Evolutionary conservation across 2,888 invertebrate species (phyloP).

Genomic region (Caenorhabditis japonica): DNA sequence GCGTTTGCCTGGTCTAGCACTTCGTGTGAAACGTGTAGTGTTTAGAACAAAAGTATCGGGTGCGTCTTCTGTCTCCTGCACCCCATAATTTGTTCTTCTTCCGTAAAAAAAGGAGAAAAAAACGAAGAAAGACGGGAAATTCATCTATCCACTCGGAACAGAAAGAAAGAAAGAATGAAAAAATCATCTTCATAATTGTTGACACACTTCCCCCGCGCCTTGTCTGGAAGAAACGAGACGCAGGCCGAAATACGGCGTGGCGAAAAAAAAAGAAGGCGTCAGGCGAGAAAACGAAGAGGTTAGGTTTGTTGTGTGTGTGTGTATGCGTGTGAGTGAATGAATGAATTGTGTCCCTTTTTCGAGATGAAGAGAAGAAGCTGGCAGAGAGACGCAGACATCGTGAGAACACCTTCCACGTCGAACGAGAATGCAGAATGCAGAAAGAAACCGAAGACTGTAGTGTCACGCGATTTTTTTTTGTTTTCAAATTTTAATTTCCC

Average conservation of each 20-base stretch:
- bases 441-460: too few relatives aligned
- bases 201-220: conserved; percentile 16
- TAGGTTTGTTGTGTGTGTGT: conserved; percentile 45
- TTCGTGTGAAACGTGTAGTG: too few relatives aligned
- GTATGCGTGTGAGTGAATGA: too few relatives aligned
- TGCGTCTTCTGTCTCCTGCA: too few relatives aligned
- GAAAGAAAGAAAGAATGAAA: neutral
- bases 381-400: conserved; percentile 2
- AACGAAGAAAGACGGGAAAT: too few relatives aligned
- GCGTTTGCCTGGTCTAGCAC: too few relatives aligned
- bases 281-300: conserved; percentile 4
- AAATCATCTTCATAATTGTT: conserved; percentile 20
- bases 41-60: too few relatives aligned
- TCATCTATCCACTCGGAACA: neutral
- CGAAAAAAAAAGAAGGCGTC: conserved; percentile 10
- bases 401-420: conserved; percentile 3
- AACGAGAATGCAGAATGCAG: too few relatives aligned
- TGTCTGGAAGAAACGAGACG: conserved; percentile 26
- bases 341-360: conserved; percentile 38
- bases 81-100: conserved; percentile 23
- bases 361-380: conserved; percentile 2
- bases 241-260: conserved; percentile 15
- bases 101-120: too few relatives aligned
- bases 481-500: too few relatives aligned
- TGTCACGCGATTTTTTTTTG: too few relatives aligned